Base-by-base conservation (phyloP, 30 jellyfish, hydroid and myxozoan species). In the Aurelia aurita complex sp. Pacific region DNA sequence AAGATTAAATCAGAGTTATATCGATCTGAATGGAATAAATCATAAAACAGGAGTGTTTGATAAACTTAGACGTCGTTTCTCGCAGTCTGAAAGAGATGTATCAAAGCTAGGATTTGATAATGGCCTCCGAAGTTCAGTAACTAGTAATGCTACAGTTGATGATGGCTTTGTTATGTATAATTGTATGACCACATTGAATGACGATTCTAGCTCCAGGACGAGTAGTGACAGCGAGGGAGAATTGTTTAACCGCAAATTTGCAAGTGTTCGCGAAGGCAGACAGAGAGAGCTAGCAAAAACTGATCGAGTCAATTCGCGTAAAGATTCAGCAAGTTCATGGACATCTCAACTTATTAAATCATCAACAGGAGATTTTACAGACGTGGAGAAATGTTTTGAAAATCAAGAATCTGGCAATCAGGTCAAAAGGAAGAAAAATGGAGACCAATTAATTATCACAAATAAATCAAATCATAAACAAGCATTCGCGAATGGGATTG, bases 61-160 rank as follows among this genome's bases (percentile, higher is more conserved):
- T 53, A 68, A 73, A 61, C 78, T 81, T 0, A 69, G n/a, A 65
- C 90, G 90, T 8, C 90, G 90, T 19, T 81, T 81, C 69, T 81
- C 90, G 12, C 83, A 81, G 64, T 81, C 90, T 13, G 90, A 81
- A 18, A 64, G 55, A 68, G 90, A 81, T 60, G 50, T 81, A 19
- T 81, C 90, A 16, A 78, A n/a, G 54, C 88, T 78, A 10, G 64
- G 46, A 42, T 18, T 14, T 29, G 62, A 29, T 4, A 17, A 79
- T 62, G 13, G 59, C 57, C 10, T 71, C 1, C 63, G 46, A 64
- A 69, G 72, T 62, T 29, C 29, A 46, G 57, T 46, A 9, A 6
- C 15, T 5, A 46, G 57, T 9, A 46, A 46, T 10, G 12, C 75
- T 4, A 13, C 61, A 36, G 77, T 29, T 32, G 90, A 71, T 17